Evolutionary conservation across 2,888 invertebrate species (phyloP).

Genomic region (Rhaphigaster nebulosa): DNA sequence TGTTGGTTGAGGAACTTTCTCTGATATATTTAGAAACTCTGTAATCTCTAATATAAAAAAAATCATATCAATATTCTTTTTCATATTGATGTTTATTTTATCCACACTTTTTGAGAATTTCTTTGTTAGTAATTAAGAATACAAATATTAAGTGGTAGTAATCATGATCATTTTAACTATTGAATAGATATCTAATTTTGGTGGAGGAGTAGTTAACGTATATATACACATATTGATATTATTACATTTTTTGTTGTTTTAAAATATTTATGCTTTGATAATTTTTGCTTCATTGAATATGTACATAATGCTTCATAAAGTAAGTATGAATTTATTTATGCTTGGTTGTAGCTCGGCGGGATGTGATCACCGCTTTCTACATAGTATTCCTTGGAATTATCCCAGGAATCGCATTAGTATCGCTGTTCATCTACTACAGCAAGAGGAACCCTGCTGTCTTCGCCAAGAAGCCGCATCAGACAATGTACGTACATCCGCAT

Average conservation of each 20-base stretch:
- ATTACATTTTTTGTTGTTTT: background rate
- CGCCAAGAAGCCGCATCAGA: slow-evolving; percentile 70
- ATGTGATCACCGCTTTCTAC: slow-evolving; percentile 85
- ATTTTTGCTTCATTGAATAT: slow-evolving; percentile 4
- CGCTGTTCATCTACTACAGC: slow-evolving; percentile 82
- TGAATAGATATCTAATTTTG: background rate
- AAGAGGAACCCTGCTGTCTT: slow-evolving; percentile 76
- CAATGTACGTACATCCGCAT: slow-evolving; percentile 64
- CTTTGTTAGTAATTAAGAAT: background rate
- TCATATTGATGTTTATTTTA: no score
- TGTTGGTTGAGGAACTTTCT: background rate
- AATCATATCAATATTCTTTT: background rate
- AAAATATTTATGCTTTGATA: background rate
- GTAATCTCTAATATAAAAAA: background rate
- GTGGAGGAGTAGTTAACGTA: background rate
- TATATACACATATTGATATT: background rate
- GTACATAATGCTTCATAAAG: slow-evolving; percentile 45
- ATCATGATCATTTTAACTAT: background rate
- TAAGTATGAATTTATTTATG: slow-evolving; percentile 60
- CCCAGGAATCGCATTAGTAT: slow-evolving; percentile 78
- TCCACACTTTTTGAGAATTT: no score
- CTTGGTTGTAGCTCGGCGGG: slow-evolving; percentile 77
- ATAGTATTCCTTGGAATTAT: slow-evolving; percentile 90
- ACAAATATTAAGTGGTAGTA: background rate
- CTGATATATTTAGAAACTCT: background rate